Conservation (phyloP, 2,797 vertebrate species). For the Pangasius sanitwongsei region DNA sequence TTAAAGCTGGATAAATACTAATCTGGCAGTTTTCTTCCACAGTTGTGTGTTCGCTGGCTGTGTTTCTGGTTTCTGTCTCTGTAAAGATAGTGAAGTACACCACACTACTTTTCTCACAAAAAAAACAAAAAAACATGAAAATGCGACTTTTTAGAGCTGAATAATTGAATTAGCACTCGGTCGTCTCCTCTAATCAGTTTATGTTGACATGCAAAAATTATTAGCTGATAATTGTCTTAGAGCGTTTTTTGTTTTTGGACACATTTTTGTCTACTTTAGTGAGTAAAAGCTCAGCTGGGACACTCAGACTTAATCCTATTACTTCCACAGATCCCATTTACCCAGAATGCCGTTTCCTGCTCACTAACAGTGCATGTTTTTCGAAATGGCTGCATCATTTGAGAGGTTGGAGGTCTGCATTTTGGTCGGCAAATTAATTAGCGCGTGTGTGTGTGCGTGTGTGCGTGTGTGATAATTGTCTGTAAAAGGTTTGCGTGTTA, state of each 20-base stretch:
- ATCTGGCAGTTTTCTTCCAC: background rate
- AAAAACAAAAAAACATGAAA: background rate
- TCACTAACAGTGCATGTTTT: background rate
- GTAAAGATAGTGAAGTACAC: background rate
- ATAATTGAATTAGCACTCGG: background rate
- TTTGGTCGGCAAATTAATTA: constrained; percentile 51
- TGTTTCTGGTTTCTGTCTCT: background rate
- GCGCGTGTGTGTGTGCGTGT: constrained; percentile 30
- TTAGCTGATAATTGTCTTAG: background rate
- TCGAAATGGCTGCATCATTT: background rate
- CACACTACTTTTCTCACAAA: background rate
- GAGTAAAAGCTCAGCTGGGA: background rate
- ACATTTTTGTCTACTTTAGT: background rate
- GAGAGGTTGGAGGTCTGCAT: constrained; percentile 33
- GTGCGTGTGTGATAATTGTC: constrained; percentile 46
- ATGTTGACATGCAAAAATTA: background rate
- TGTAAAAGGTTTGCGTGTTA: constrained; percentile 45
- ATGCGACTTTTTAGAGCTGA: background rate
- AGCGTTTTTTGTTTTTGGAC: background rate
- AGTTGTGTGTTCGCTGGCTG: background rate
- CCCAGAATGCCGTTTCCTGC: background rate
- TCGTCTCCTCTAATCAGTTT: background rate
- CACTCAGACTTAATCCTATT: background rate
- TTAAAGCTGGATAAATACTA: background rate
- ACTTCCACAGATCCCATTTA: constrained; percentile 9